phyloP scores from a whole-genome alignment of 2,113 vertebrate genomes.

The Rhynchomys soricoides region DNA sequence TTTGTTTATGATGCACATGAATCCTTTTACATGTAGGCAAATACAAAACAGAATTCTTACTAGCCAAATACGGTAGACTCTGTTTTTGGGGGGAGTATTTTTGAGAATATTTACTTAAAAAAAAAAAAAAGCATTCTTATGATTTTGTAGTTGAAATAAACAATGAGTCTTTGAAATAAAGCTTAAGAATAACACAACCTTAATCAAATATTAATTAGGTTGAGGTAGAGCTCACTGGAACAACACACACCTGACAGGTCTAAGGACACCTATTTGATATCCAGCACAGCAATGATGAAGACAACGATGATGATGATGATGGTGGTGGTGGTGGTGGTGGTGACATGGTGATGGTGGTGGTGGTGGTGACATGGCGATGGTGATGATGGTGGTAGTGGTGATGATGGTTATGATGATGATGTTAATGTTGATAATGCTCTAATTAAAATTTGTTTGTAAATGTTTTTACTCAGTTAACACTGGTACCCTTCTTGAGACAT shows the following conservation, averaged over 20 bases:
- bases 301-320: not conserved
- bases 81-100: not conserved
- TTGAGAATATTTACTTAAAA: not conserved
- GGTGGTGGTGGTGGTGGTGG: not conserved
- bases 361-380: not conserved
- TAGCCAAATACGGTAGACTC: not conserved
- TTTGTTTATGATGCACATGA: not conserved
- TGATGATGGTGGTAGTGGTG: not conserved
- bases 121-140: not conserved
- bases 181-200: not conserved
- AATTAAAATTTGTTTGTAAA: not conserved
- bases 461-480: not conserved
- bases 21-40: not conserved
- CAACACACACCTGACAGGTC: not conserved
- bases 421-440: not conserved
- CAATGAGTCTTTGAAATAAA: not conserved
- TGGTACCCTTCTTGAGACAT: conserved; percentile 4
- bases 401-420: not conserved
- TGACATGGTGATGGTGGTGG: not conserved
- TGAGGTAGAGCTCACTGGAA: not conserved
- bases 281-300: not conserved
- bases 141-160: not conserved
- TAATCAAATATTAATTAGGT: not conserved
- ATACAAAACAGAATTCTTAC: not conserved
- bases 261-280: too few species aligned